phyloP scores from a whole-genome alignment of 1,140 invertebrate species.

The Neodiprion pinetum region DNA sequence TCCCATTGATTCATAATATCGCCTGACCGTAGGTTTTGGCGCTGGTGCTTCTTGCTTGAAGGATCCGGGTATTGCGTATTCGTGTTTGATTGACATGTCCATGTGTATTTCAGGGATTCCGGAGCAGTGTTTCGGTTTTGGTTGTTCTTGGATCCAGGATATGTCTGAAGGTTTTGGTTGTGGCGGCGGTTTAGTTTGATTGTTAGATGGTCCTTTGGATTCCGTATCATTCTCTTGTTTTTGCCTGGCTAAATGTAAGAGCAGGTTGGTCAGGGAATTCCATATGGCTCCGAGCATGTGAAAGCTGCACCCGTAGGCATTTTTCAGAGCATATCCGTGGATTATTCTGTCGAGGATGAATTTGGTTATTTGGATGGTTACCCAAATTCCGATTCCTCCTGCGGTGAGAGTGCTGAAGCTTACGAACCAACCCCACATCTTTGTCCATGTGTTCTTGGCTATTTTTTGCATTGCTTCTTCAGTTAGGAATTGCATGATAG shows the following conservation, averaged over 20 bases:
- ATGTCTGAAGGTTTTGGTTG: no score
- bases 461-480: neutral
- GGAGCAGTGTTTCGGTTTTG: no score
- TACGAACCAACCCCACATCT: neutral
- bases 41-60: no score
- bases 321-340: slow-evolving; percentile 15
- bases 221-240: neutral
- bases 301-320: slow-evolving; percentile 25
- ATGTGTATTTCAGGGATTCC: no score
- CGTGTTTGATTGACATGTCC: no score
- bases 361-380: slow-evolving; percentile 1
- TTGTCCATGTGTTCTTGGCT: neutral
- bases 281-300: slow-evolving; percentile 20
- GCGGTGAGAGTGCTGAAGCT: slow-evolving; percentile 1
- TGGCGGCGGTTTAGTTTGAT: no score
- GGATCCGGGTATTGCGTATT: no score
- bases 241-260: slow-evolving; percentile 12
- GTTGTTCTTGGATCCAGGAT: no score
- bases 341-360: slow-evolving; percentile 20
- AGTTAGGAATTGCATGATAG: no score
- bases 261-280: slow-evolving; percentile 20
- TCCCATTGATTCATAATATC: no score
- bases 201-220: no score
- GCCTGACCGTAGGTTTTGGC: no score
- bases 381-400: slow-evolving; percentile 6